Percentiles rank a stretch among this genome's conserved stretches.
phyloP scores from a whole-genome alignment of 2,113 vertebrate species.

The Podocnemis expansa region DNA sequence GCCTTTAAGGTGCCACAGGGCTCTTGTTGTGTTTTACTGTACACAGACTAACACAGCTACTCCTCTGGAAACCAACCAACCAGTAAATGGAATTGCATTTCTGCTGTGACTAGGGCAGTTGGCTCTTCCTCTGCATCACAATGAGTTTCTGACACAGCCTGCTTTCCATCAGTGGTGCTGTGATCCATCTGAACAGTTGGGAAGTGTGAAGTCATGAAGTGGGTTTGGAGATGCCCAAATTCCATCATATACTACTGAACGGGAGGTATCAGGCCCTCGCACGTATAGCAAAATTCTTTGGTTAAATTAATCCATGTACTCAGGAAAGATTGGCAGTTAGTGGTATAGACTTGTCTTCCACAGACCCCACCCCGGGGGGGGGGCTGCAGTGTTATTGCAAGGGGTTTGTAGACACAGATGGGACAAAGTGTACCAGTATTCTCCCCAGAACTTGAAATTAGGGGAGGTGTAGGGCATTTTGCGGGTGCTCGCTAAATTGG shows the following conservation, averaged over 20 bases:
- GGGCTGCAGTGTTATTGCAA: too few species aligned
- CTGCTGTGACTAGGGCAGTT: not conserved
- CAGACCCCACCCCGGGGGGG: too few species aligned
- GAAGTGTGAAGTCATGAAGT: not conserved
- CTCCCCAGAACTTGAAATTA: too few species aligned
- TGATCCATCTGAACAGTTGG: not conserved
- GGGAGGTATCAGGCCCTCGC: not conserved
- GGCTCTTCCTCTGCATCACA: not conserved
- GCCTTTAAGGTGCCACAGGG: too few species aligned
- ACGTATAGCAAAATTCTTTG: not conserved
- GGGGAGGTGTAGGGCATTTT: too few species aligned
- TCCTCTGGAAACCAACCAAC: too few species aligned
- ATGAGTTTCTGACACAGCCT: not conserved
- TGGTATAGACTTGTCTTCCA: too few species aligned
- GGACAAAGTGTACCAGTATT: too few species aligned
- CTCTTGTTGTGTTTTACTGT: too few species aligned
- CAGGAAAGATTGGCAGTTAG: not conserved
- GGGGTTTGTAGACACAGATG: too few species aligned
- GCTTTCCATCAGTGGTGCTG: not conserved
- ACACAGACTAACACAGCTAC: too few species aligned
- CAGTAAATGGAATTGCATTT: fast-evolving
- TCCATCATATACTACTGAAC: not conserved
- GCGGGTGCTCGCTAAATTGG: too few species aligned
- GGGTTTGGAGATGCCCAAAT: not conserved
- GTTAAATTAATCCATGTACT: not conserved